phyloP scores from a whole-genome alignment of 2,888 invertebrate genomes.

The Drosophila merina region DNA sequence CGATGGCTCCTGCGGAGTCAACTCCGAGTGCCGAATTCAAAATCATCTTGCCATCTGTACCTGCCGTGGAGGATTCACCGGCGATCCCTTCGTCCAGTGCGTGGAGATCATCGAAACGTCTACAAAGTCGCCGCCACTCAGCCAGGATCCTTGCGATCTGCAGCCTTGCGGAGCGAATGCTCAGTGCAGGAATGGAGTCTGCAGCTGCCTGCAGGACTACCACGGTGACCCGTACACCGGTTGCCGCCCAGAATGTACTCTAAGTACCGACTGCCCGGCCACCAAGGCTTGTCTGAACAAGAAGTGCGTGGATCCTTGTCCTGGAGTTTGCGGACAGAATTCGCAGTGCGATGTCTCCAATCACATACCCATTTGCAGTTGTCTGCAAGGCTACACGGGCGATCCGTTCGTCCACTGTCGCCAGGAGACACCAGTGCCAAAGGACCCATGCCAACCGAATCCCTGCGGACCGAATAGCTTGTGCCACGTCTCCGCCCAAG shows the following conservation, averaged over 20 bases:
- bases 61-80: conserved; percentile 86
- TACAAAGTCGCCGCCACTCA: conserved; percentile 83
- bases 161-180: conserved; percentile 96
- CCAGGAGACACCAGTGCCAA: conserved; percentile 82
- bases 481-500: conserved; percentile 86
- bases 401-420: conserved; percentile 90
- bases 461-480: conserved; percentile 85
- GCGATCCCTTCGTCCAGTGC: conserved; percentile 88
- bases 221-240: conserved; percentile 93
- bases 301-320: conserved; percentile 93
- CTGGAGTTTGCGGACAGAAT: conserved; percentile 92
- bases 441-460: conserved; percentile 84
- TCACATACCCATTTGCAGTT: conserved; percentile 92
- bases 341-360: conserved; percentile 92
- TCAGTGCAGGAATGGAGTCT: conserved; percentile 91
- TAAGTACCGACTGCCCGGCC: conserved; percentile 92
- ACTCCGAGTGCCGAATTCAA: conserved; percentile 89
- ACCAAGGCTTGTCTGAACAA: conserved; percentile 92
- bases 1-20: conserved; percentile 89
- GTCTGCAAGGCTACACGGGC: conserved; percentile 90
- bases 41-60: conserved; percentile 89
- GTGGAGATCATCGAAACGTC: conserved; percentile 85
- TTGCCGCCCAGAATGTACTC: conserved; percentile 94
- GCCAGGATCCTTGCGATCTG: conserved; percentile 89
- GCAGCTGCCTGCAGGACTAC: conserved; percentile 91